These are phyloP conservation scores for Tenrec ecaudatus DNA, from an alignment of 2,113 vertebrate species.

Conservation along the genomic window DNA sequence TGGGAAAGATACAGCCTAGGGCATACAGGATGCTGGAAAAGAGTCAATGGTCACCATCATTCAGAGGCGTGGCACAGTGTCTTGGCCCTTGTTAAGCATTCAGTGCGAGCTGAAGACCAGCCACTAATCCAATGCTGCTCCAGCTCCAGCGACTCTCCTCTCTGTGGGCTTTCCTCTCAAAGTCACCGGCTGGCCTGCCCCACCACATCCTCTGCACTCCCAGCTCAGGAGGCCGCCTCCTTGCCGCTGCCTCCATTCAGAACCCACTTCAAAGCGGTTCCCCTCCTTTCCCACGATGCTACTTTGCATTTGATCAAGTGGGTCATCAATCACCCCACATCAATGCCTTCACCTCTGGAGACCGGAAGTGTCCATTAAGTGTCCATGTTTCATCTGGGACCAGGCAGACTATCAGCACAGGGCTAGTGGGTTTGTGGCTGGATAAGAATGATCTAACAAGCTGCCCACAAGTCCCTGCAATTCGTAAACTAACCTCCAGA, in stretches of 20 bases:
- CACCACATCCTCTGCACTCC: background rate
- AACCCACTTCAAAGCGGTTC: background rate
- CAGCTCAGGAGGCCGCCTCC: background rate
- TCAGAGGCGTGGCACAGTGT: background rate
- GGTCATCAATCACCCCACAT: background rate
- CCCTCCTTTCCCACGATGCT: background rate
- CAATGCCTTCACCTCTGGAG: background rate
- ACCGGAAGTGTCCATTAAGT: background rate
- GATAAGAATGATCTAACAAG: slow-evolving; percentile 7
- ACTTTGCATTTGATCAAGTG: background rate
- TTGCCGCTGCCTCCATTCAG: background rate
- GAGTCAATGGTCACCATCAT: background rate
- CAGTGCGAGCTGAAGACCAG: background rate
- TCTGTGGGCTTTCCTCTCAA: slow-evolving; percentile 18
- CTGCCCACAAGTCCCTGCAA: background rate
- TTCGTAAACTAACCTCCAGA: slow-evolving; percentile 48
- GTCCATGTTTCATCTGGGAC: background rate
- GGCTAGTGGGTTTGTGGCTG: background rate
- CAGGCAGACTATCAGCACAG: background rate
- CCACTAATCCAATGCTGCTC: background rate
- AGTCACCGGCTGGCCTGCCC: background rate
- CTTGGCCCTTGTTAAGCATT: background rate
- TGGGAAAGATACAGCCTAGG: background rate
- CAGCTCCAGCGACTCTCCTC: background rate
- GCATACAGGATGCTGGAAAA: background rate